These are phyloP conservation scores for Saccopteryx leptura DNA, from an alignment of 2,113 vertebrate genomes.

Conservation along the genomic window DNA sequence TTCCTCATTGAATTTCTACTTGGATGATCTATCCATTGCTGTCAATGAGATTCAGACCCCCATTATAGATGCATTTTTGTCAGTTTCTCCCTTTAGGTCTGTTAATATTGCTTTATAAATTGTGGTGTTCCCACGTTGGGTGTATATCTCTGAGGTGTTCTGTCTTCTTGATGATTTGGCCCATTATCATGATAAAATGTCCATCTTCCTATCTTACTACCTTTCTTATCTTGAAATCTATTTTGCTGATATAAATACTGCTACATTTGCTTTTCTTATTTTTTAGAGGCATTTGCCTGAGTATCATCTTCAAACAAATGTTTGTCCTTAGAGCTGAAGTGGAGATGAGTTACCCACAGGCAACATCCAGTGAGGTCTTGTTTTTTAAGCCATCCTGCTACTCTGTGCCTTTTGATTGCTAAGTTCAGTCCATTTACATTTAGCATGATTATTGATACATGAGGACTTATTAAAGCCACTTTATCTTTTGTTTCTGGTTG, in stretches of 20 bases:
- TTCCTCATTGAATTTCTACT: neutral
- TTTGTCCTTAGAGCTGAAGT: neutral
- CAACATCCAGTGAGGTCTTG: too few relatives aligned
- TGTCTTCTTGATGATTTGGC: neutral
- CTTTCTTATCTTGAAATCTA: neutral
- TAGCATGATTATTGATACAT: neutral
- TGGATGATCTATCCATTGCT: neutral
- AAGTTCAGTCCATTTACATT: neutral
- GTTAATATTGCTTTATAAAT: neutral
- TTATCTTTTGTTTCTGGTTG: neutral
- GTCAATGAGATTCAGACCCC: neutral
- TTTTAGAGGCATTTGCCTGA: neutral
- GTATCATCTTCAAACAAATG: neutral
- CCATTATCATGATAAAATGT: neutral
- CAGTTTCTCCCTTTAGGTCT: neutral
- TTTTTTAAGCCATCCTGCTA: neutral
- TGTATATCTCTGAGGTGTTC: neutral
- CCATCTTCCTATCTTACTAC: neutral
- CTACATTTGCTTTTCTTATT: neutral
- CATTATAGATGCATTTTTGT: neutral
- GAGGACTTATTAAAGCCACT: neutral
- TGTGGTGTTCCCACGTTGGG: neutral
- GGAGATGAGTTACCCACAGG: neutral
- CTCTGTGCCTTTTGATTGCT: too few relatives aligned
- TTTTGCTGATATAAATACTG: neutral